Percentiles rank a stretch among this genome's conserved stretches.
Evolutionary conservation across 53 echinoderm and acorn worm species (phyloP).

Genomic region (Mesocentrotus franciscanus): DNA sequence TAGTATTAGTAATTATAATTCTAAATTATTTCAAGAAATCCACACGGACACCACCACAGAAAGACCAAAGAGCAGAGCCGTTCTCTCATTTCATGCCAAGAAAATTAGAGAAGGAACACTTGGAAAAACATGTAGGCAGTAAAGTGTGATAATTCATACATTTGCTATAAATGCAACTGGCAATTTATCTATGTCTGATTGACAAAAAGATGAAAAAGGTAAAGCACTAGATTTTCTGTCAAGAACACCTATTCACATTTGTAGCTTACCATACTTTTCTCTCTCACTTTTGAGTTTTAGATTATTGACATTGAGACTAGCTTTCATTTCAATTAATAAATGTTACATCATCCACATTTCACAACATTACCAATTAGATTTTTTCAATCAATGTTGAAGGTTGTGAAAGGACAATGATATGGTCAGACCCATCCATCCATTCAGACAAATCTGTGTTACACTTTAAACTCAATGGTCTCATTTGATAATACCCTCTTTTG

Average conservation of each 20-base stretch:
- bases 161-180: too few species aligned
- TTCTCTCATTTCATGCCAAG: too few species aligned
- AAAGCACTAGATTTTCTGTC: too few species aligned
- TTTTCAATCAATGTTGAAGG: too few species aligned
- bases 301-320: neutral
- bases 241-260: neutral
- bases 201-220: too few species aligned
- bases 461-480: neutral
- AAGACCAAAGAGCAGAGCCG: neutral
- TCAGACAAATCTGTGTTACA: neutral
- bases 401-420: neutral
- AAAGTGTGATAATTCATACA: too few species aligned
- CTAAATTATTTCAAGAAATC: neutral
- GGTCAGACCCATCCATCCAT: neutral
- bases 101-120: too few species aligned
- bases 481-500: too few species aligned
- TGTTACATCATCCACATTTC: neutral
- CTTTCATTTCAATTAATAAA: neutral
- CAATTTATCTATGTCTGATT: too few species aligned
- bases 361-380: too few species aligned
- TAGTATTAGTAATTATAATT: neutral
- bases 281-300: neutral
- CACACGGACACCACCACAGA: neutral
- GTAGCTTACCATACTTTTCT: neutral
- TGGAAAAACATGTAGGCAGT: too few species aligned